Base-by-base conservation (phyloP, 2,797 vertebrate genomes). In the Vespertilio murinus region DNA sequence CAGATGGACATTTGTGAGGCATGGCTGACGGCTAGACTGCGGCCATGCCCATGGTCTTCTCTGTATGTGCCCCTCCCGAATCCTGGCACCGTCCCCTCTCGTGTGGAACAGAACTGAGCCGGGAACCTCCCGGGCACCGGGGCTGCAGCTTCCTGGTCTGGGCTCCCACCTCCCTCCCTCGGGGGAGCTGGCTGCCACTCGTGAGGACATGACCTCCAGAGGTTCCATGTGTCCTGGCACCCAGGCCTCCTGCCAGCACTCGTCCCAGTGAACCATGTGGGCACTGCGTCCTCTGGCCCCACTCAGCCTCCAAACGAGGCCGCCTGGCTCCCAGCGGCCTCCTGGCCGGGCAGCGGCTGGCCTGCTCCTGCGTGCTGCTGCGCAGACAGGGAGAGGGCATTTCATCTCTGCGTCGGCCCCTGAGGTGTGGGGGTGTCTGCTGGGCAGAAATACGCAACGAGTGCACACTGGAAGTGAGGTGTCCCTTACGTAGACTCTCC, bases 1-100 rank as follows among this genome's bases (percentile, higher is more conserved):
- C 30, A 81, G 13, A 84, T 82, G 91, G 91, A 14, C 23, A 75
- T 94, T 92, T 90, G 81, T 80, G 90, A 88, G 90, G 75, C 45
- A 45, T 40, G 42, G 33, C 14, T 86, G 70, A 40, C 33, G 78
- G 42, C 3, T 80, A 69, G 22, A 78, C 52, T 40, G 85, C 65
- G 23, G 56, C 67, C 28, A 70, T 38, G 42, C 35, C 25, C 30
- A 2, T 23, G 65, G 35, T 40, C 49, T 30, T 77, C 64, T 87
- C 49, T 82, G 33, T 61, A 56, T 79, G 35, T 54, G 17, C 56
- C 47, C 5, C 78, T 87, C 40, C 23, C 84, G 61, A 33, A 65
- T 49, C 11, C 35, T 69, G 22, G 5, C 22, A 8, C 49, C 22
- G 25, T 54, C 9, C 23, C 28, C 18, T 87, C 17, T 2, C 7